Percentiles rank a stretch among this genome's conserved stretches.
These are phyloP conservation scores for Tipula lateralis DNA, from an alignment of 2,888 invertebrate genomes.

Conservation along the genomic window DNA sequence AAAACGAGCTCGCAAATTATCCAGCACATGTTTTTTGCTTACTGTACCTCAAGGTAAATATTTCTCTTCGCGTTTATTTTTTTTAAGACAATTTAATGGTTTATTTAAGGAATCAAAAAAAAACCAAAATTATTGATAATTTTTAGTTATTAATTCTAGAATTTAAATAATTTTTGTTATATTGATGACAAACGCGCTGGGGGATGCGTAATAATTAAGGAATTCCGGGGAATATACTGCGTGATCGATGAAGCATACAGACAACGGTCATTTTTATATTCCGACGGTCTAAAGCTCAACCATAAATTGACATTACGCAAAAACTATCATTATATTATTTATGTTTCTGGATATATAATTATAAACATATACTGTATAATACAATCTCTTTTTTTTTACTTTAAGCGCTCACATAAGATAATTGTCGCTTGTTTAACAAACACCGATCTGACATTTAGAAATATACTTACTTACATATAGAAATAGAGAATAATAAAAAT, in stretches of 20 bases:
- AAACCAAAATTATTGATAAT: neutral
- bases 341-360: neutral
- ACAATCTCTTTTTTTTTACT: neutral
- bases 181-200: neutral
- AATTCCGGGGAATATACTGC: neutral
- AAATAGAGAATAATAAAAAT: neutral
- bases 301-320: neutral
- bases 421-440: neutral
- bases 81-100: slow-evolving; percentile 12
- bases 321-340: slow-evolving; percentile 2
- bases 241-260: neutral
- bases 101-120: neutral
- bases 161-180: neutral
- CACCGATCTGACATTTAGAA: neutral
- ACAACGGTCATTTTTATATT: neutral
- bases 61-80: neutral
- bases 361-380: neutral
- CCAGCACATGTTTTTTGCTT: neutral
- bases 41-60: neutral
- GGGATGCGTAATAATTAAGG: neutral
- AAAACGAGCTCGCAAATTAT: neutral
- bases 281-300: neutral
- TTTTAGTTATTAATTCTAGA: slow-evolving; percentile 5
- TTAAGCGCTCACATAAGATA: neutral
- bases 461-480: no score